A percentile compares a stretch with the other conserved stretches of the same genome.
phyloP scores from a whole-genome alignment of 2,113 vertebrate genomes.

The Montifringilla adamsi region DNA sequence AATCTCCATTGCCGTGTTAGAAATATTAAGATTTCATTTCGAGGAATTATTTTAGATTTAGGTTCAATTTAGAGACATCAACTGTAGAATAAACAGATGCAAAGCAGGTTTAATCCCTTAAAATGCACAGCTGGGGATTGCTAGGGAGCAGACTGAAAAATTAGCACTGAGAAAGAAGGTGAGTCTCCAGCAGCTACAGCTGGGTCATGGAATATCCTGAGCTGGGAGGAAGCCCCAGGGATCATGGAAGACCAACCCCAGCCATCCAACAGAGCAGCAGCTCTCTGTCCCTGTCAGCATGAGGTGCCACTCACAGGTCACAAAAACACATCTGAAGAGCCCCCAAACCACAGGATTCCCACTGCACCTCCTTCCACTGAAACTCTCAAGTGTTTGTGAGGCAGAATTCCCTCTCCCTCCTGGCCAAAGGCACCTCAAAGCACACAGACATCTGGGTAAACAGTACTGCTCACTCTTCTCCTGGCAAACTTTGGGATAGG shows the following conservation, averaged over 20 bases:
- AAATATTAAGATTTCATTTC: constrained; percentile 30
- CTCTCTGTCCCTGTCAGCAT: not conserved
- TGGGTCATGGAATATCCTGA: not conserved
- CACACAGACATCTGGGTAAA: rapidly evolving
- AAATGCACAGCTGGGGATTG: constrained; percentile 1
- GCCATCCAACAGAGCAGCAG: not conserved
- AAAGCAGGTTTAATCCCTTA: constrained; percentile 29
- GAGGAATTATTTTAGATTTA: constrained; percentile 43
- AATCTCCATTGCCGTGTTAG: not conserved
- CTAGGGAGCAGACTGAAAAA: not conserved
- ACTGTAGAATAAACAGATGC: constrained; percentile 13
- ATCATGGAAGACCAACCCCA: not conserved
- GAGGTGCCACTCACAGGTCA: rapidly evolving
- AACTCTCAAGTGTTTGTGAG: too few species aligned
- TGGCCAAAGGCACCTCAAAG: not conserved
- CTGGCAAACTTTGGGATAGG: rapidly evolving
- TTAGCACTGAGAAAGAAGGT: not conserved
- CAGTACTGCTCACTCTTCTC: rapidly evolving
- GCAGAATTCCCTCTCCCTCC: not conserved
- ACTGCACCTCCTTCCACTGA: not conserved
- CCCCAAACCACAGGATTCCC: not conserved
- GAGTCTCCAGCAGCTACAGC: rapidly evolving
- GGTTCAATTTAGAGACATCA: constrained; percentile 19
- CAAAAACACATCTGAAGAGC: not conserved
- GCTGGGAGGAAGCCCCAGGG: not conserved